phyloP scores from a whole-genome alignment of 2,888 invertebrate genomes.

The Parascotia fuliginaria region DNA sequence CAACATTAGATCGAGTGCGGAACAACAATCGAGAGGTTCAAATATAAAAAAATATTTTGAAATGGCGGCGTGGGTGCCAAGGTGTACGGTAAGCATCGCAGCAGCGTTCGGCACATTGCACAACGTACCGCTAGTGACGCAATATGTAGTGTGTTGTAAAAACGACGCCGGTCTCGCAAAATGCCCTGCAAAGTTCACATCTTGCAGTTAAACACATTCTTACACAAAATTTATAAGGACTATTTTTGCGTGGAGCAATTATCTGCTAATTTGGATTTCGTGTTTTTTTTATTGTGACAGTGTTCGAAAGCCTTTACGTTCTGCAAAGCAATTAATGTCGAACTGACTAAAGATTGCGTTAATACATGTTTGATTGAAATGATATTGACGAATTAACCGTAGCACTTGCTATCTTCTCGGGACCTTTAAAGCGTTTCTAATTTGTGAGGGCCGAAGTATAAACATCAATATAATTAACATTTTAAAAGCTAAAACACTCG shows the following conservation, averaged over 20 bases:
- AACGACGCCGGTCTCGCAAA: constrained; percentile 28
- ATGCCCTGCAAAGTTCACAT: constrained; percentile 18
- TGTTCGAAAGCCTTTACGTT: not conserved
- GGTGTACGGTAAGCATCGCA: constrained; percentile 45
- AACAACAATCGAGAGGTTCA: constrained; percentile 38
- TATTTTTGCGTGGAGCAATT: not conserved
- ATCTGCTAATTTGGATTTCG: not conserved
- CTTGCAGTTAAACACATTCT: constrained; percentile 9
- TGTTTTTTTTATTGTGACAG: constrained; percentile 14
- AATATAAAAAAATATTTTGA: constrained; percentile 44
- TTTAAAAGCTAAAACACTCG: constrained; percentile 39
- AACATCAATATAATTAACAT: constrained; percentile 32
- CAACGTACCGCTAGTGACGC: constrained; percentile 37
- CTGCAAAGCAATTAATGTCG: constrained; percentile 1
- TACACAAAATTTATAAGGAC: constrained; percentile 5
- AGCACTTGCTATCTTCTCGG: not conserved
- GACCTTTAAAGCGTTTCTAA: constrained; percentile 8
- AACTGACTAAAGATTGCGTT: constrained; percentile 1
- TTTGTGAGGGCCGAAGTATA: constrained; percentile 7
- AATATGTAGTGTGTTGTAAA: constrained; percentile 48
- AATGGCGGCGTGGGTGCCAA: constrained; percentile 49
- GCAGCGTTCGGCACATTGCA: constrained; percentile 41
- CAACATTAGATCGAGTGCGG: constrained; percentile 36
- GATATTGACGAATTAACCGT: not conserved
- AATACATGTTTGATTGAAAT: constrained; percentile 1